Conservation (phyloP, 2,888 invertebrate genomes). For the Mesorhabditis spiculigera region DNA sequence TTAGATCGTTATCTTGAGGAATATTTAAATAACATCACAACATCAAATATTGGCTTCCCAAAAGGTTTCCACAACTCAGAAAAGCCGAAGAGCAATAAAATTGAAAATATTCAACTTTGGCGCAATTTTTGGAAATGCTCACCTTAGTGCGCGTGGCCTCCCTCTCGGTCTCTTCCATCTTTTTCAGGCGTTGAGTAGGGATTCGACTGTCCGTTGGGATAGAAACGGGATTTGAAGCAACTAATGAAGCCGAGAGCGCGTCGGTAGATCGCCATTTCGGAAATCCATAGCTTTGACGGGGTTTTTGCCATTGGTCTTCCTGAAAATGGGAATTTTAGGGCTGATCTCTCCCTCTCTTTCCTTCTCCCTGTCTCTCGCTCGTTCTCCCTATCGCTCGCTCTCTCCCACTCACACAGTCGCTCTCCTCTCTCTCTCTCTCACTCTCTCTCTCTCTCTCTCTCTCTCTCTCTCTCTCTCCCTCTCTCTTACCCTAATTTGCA, state of each 20-base stretch:
- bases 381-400: too few species aligned
- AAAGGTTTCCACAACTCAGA: background rate
- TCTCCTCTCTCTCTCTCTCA: background rate
- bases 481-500: slow-evolving; percentile 10
- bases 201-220: slow-evolving; percentile 39
- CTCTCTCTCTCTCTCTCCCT: too few species aligned
- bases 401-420: background rate
- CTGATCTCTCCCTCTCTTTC: too few species aligned
- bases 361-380: too few species aligned
- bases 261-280: slow-evolving; percentile 50
- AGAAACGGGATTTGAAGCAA: slow-evolving; percentile 37
- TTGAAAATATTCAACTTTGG: too few species aligned
- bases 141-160: slow-evolving; percentile 35
- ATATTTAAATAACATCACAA: too few species aligned
- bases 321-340: slow-evolving; percentile 9
- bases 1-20: too few species aligned
- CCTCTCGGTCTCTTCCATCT: slow-evolving; percentile 42
- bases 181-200: slow-evolving; percentile 36
- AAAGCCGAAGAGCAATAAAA: background rate
- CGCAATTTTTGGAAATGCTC: background rate
- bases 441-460: too few species aligned
- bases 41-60: background rate
- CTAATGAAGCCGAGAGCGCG: slow-evolving; percentile 49
- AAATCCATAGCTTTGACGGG: slow-evolving; percentile 37
- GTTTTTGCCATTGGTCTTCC: slow-evolving; percentile 24